Evolutionary conservation across 2,113 vertebrate species (phyloP).

Genomic region (Dipodomys stephensi): DNA sequence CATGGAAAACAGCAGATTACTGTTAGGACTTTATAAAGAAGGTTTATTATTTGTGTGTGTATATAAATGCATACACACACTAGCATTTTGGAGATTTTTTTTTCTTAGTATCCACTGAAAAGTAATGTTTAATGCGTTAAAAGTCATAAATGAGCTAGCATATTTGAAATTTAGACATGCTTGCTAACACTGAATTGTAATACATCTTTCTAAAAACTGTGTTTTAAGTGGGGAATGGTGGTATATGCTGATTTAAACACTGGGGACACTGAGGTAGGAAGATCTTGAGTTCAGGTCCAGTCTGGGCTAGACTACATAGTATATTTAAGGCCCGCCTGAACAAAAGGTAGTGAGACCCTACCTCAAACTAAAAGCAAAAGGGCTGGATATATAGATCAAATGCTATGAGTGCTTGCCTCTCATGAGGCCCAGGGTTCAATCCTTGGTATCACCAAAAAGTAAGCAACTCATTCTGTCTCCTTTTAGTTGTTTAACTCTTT

Average conservation of each 20-base stretch:
- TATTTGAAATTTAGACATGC: slow-evolving; percentile 40
- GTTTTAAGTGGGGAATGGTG: background rate
- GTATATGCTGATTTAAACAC: background rate
- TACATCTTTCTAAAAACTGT: background rate
- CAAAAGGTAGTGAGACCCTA: too few relatives aligned
- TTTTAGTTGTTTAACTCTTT: slow-evolving; percentile 14
- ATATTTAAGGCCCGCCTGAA: background rate
- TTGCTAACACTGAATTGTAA: background rate
- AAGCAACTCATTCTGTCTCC: background rate
- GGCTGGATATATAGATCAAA: too few relatives aligned
- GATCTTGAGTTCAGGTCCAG: background rate
- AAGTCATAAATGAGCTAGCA: slow-evolving; percentile 16
- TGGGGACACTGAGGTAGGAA: too few relatives aligned
- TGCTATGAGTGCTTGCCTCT: too few relatives aligned
- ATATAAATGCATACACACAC: background rate
- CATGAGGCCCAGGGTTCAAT: too few relatives aligned
- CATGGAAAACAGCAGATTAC: slow-evolving; percentile 5
- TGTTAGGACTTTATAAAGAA: background rate
- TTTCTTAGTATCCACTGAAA: background rate
- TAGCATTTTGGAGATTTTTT: background rate
- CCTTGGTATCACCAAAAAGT: background rate
- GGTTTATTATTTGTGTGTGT: background rate
- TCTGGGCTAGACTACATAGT: too few relatives aligned
- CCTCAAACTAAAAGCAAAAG: background rate
- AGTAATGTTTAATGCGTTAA: background rate